phyloP scores from a whole-genome alignment of 2,797 vertebrate species.

The Chiloscyllium punctatum region DNA sequence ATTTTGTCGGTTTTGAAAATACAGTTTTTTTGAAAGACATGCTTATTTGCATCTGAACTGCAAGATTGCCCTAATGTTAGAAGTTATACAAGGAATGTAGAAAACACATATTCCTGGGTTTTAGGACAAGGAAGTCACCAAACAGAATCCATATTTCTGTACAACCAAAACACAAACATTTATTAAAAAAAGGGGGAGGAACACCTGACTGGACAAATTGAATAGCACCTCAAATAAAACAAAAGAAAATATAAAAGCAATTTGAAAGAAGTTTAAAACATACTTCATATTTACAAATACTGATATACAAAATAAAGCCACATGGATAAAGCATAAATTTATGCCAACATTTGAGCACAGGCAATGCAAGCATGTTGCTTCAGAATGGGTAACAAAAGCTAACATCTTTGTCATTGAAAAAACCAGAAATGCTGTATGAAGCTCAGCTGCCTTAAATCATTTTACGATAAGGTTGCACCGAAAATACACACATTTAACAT shows the following conservation, averaged over 20 bases:
- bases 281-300: conserved; percentile 40
- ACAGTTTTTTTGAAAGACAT: conserved; percentile 15
- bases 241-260: conserved; percentile 43
- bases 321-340: conserved; percentile 35
- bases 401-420: conserved; percentile 2
- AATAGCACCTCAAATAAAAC: conserved; percentile 28
- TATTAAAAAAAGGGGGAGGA: conserved; percentile 25
- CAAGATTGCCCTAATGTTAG: conserved; percentile 23
- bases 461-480: background rate
- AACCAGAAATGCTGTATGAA: background rate
- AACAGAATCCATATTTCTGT: conserved; percentile 32
- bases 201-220: conserved; percentile 32
- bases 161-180: conserved; percentile 36
- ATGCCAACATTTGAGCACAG: conserved; percentile 27
- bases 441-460: conserved; percentile 15
- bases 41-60: conserved; percentile 8
- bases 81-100: background rate
- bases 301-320: conserved; percentile 39
- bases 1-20: background rate
- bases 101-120: background rate
- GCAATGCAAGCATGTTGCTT: conserved; percentile 19
- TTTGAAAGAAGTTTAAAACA: conserved; percentile 42
- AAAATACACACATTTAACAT: conserved; percentile 19
- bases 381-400: conserved; percentile 32
- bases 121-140: conserved; percentile 29